These are phyloP conservation scores for Hydropsyche betteni DNA, from an alignment of 2,888 invertebrate genomes.

Conservation along the genomic window DNA sequence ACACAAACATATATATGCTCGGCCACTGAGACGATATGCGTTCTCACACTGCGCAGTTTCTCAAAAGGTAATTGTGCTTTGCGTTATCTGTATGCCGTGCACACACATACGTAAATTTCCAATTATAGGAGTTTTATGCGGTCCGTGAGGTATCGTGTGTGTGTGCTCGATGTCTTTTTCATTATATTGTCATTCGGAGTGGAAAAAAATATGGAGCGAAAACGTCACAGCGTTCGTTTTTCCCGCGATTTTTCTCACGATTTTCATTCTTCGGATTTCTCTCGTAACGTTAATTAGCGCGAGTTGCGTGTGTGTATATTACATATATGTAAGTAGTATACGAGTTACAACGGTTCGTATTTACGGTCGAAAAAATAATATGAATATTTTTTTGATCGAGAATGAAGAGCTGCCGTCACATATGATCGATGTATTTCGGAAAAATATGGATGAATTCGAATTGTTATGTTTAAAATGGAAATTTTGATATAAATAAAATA, in stretches of 20 bases:
- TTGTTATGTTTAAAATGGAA: no score
- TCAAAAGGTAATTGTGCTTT: slow-evolving; percentile 37
- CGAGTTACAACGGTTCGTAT: no score
- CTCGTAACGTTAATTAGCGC: background rate
- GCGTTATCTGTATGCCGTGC: slow-evolving; percentile 14
- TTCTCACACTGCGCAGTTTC: slow-evolving; percentile 30
- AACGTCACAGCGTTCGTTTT: background rate
- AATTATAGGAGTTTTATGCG: background rate
- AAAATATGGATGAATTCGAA: no score
- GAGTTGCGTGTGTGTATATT: background rate
- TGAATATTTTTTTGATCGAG: no score
- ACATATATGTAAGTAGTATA: no score
- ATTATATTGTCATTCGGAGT: background rate
- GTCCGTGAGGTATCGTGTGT: background rate
- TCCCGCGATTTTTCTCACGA: slow-evolving; percentile 8
- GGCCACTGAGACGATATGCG: background rate
- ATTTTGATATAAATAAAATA: no score
- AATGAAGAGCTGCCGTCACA: no score
- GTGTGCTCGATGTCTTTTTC: background rate
- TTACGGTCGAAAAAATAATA: no score
- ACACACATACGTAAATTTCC: background rate
- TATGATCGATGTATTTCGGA: no score
- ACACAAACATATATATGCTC: slow-evolving; percentile 1
- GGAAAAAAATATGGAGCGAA: no score
- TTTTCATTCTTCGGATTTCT: slow-evolving; percentile 16